phyloP scores from a whole-genome alignment of 2,113 vertebrate species.

The Ammospiza nelsoni region DNA sequence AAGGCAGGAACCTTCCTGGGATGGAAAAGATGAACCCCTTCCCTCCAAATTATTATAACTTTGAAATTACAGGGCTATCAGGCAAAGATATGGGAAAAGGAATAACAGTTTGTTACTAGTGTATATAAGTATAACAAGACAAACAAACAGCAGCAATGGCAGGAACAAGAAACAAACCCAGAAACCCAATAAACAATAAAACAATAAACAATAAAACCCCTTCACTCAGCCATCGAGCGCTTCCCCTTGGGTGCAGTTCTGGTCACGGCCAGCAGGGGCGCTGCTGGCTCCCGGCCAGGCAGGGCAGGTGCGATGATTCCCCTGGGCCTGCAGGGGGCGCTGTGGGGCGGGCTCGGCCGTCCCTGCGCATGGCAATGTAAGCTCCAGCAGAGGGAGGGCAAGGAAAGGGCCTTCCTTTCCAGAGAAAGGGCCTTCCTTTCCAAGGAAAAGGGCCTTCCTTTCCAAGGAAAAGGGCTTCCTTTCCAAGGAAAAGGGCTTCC shows the following conservation, averaged over 20 bases:
- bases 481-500: no score
- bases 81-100: neutral
- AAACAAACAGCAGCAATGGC: neutral
- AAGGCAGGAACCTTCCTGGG: neutral
- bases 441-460: no score
- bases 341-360: fast-evolving
- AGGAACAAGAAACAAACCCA: neutral
- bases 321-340: neutral
- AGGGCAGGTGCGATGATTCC: neutral
- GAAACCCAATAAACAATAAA: neutral
- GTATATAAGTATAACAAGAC: neutral
- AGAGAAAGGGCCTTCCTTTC: no score
- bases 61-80: neutral
- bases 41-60: neutral
- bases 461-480: no score
- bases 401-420: no score
- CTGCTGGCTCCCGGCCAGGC: neutral
- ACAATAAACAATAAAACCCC: no score
- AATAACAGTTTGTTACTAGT: neutral
- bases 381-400: no score
- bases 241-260: neutral
- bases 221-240: fast-evolving
- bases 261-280: neutral
- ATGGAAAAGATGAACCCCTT: neutral
- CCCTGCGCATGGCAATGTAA: fast-evolving